Conservation (phyloP, 2,888 invertebrate genomes). For the Tanypteryx hageni region DNA sequence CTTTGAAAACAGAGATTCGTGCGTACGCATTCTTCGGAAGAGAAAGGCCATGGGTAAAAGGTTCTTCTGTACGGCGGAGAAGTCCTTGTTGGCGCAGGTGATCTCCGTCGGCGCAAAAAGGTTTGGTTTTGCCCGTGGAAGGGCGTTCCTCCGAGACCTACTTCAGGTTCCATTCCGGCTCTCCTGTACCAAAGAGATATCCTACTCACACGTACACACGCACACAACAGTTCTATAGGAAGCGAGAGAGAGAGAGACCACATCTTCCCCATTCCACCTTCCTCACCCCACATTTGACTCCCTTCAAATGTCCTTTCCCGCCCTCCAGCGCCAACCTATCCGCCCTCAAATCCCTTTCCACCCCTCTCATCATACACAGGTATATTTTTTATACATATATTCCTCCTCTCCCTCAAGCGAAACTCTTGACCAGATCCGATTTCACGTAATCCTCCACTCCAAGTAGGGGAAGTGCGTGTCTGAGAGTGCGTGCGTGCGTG, state of each 20-base stretch:
- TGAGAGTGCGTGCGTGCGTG: neutral
- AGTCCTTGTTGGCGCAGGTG: conserved; percentile 21
- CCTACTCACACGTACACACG: conserved; percentile 21
- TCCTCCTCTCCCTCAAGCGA: neutral
- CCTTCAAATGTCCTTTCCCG: neutral
- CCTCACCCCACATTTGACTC: neutral
- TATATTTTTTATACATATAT: neutral
- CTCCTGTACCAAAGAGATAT: conserved; percentile 51
- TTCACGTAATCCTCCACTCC: neutral
- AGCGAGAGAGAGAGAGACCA: neutral
- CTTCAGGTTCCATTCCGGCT: conserved; percentile 43
- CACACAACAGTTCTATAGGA: neutral
- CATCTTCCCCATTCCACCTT: neutral
- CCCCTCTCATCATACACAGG: neutral
- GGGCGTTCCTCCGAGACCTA: conserved; percentile 58
- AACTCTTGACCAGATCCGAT: neutral
- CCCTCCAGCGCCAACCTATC: neutral
- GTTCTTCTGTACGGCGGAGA: neutral
- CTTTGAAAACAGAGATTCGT: conserved; percentile 6
- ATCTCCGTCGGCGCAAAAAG: conserved; percentile 24
- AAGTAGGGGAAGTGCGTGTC: neutral
- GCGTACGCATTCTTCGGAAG: neutral
- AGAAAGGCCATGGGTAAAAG: neutral
- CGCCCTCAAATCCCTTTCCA: neutral
- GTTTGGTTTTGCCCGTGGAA: conserved; percentile 18